Evolutionary conservation across 2,888 invertebrate species (phyloP).

Genomic region (Ennomos fuscantarius): DNA sequence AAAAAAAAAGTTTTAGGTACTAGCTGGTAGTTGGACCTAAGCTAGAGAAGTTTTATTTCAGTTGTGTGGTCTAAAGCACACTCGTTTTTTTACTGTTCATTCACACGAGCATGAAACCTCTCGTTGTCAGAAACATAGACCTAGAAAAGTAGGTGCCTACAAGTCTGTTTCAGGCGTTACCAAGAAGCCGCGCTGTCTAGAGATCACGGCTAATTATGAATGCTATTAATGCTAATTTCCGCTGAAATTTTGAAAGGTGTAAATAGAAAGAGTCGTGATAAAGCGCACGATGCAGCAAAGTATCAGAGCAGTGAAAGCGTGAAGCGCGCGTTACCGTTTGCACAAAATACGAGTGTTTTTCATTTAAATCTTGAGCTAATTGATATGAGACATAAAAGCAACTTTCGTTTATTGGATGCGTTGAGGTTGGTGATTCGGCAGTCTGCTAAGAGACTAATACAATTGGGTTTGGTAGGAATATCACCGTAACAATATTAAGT

Average conservation of each 20-base stretch:
- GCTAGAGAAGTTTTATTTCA: no score
- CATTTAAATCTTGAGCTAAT: slow-evolving; percentile 59
- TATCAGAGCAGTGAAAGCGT: slow-evolving; percentile 65
- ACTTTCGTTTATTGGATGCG: slow-evolving; percentile 48
- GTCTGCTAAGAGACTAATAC: background rate
- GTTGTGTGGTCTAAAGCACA: no score
- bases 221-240: slow-evolving; percentile 42
- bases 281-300: slow-evolving; percentile 41
- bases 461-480: no score
- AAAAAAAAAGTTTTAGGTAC: no score
- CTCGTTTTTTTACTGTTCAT: no score
- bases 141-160: background rate
- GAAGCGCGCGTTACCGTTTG: slow-evolving; percentile 54
- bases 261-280: slow-evolving; percentile 48
- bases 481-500: no score
- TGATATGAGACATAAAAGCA: slow-evolving; percentile 45
- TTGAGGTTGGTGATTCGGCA: slow-evolving; percentile 4
- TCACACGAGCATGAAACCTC: background rate
- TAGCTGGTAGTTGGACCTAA: no score
- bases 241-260: slow-evolving; percentile 55
- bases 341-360: slow-evolving; percentile 48
- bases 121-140: no score
- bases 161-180: slow-evolving; percentile 28
- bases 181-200: slow-evolving; percentile 21
- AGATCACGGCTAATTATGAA: slow-evolving; percentile 34